Evolutionary conservation across 2,888 invertebrate species (phyloP), one percentile per base, ranked within the genome.

Genomic region (Melanotus villosus): DNA sequence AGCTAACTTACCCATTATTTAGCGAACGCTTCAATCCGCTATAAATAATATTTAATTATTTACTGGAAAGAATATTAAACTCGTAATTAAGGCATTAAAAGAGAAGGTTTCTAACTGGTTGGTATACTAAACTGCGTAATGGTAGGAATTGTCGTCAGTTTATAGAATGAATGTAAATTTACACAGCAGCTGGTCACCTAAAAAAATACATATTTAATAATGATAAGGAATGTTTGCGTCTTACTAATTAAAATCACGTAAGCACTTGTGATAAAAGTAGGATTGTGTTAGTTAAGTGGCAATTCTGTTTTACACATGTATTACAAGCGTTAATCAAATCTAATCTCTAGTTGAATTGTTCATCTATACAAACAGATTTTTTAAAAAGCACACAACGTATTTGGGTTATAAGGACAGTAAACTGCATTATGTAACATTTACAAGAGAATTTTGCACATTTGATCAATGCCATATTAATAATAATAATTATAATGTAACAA

Each of bases 91-190:
- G n/a, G n/a, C n/a, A n/a, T n/a, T n/a, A n/a, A n/a, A n/a, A n/a
- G n/a, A n/a, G n/a, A n/a, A n/a, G n/a, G n/a, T n/a, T n/a, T n/a
- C n/a, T n/a, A n/a, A n/a, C n/a, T n/a, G n/a, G n/a, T n/a, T n/a
- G n/a, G n/a, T n/a, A n/a, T n/a, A n/a, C n/a, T n/a, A 30, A 26
- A 14, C 23, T 50, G 26, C 50, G 50, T 50, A 50, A 50, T 50
- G 12, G 2, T 26, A 19, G 19, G 9, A n/a, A 19, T 19, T 43
- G 43, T 43, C 43, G 43, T 43, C 43, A 43, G 43, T 19, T 19
- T 10, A 10, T 34, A 34, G 19, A 26, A 50, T 9, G n/a, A 14
- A 38, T n/a, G 10, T 57, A 62, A 62, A 50, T 62, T 62, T 62
- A 19, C 19, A 12, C 62, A 62, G 62, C 50, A 62, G 62, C 52